Conservation (phyloP, 2,113 vertebrate species). For the Oncorhynchus clarkii region DNA sequence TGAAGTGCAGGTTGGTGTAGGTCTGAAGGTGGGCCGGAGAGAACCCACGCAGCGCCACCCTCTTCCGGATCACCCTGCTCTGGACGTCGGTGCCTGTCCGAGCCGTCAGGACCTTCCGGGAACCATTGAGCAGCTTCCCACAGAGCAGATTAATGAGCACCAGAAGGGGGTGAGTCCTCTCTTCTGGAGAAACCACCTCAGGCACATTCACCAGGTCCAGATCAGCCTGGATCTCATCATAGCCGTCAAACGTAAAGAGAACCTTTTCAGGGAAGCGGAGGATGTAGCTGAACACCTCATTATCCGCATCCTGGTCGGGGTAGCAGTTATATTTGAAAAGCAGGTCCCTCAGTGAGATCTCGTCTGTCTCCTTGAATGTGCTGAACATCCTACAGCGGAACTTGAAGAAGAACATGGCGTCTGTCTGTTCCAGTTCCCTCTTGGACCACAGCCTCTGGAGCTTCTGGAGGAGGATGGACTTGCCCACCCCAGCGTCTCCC, state of each 20-base stretch:
- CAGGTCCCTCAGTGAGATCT: constrained; percentile 84
- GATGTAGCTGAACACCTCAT: constrained; percentile 85
- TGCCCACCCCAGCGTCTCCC: constrained; percentile 91
- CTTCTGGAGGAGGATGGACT: constrained; percentile 90
- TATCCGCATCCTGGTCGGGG: constrained; percentile 81
- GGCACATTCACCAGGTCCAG: constrained; percentile 76
- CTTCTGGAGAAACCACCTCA: constrained; percentile 81
- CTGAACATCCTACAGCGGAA: constrained; percentile 92
- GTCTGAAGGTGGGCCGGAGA: constrained; percentile 77
- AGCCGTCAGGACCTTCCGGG: constrained; percentile 84
- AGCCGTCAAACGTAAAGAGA: constrained; percentile 92
- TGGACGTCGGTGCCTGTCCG: constrained; percentile 84
- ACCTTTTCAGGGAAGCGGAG: constrained; percentile 82
- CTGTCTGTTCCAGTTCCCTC: constrained; percentile 64
- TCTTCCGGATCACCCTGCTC: constrained; percentile 82
- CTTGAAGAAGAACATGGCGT: constrained; percentile 85
- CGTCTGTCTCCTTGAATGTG: constrained; percentile 77
- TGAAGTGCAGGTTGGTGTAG: constrained; percentile 81
- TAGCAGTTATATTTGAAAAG: constrained; percentile 91
- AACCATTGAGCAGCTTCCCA: constrained; percentile 86
- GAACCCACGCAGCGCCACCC: constrained; percentile 84
- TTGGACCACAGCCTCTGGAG: constrained; percentile 89
- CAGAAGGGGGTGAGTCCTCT: constrained; percentile 78
- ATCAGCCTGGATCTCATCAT: constrained; percentile 85
- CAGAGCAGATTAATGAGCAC: constrained; percentile 84